Evolutionary conservation across 2,888 invertebrate genomes (phyloP), one percentile per base, ranked within the genome.

Genomic region (Alitta virens): DNA sequence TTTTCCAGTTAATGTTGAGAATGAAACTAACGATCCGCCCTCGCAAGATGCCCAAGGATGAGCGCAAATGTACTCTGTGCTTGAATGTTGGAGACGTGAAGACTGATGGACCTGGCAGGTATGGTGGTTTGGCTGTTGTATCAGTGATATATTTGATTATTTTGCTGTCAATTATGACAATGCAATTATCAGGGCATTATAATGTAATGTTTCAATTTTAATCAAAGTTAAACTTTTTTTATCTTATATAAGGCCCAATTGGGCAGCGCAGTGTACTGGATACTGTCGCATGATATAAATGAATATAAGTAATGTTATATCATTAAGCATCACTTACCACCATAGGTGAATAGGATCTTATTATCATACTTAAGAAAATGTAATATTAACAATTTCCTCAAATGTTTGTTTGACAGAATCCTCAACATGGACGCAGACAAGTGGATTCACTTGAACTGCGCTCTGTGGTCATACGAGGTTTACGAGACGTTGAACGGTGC

Each of bases 371-470:
- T n/a, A n/a, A n/a, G n/a, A n/a, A n/a, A n/a, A n/a, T n/a, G n/a
- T n/a, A n/a, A n/a, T n/a, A n/a, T n/a, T n/a, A n/a, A n/a, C n/a
- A n/a, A n/a, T n/a, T n/a, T n/a, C n/a, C n/a, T n/a, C n/a, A n/a
- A n/a, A n/a, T n/a, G n/a, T n/a, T n/a, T n/a, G n/a, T 38, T 1
- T 52, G 33, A 18, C 59, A 69, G 99, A 62, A 85, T 99, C 56
- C 85, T 99, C 18, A 98, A 98, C 82, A 91, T 92, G 77, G 98
- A 98, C 81, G 94, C 96, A 16, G 93, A 96, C 82, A 91, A 94
- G 81, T 99, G 98, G 98, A 92, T 96, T 56, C 99, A 99, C 82
- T 84, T 99, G 26, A 99, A 99, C 83, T 99, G 99, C 83, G 98
- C 96, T 2, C 85, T 99, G 23, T 99, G 99, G 99, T 96, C 97